Evolutionary conservation across 2,888 invertebrate species (phyloP).

Genomic region (Hypsopygia costalis): DNA sequence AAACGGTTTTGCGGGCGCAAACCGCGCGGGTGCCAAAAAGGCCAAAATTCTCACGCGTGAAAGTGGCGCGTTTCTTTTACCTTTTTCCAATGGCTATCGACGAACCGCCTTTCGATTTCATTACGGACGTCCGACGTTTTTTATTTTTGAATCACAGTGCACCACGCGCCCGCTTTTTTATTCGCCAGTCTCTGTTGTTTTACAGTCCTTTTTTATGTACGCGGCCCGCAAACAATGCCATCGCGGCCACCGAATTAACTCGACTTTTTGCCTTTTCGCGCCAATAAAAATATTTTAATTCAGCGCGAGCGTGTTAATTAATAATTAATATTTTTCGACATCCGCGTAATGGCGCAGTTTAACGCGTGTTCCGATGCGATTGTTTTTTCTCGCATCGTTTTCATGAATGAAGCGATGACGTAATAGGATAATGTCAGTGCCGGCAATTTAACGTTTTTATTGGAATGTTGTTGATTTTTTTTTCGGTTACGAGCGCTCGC

Average conservation of each 20-base stretch:
- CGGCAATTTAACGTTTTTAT: slow-evolving; percentile 78
- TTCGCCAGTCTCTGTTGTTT: slow-evolving; percentile 65
- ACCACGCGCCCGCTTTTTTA: slow-evolving; percentile 63
- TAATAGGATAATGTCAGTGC: slow-evolving; percentile 78
- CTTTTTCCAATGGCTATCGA: slow-evolving; percentile 77
- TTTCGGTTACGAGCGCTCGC: slow-evolving; percentile 57
- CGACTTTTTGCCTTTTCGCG: slow-evolving; percentile 73
- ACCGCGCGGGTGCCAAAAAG: slow-evolving; percentile 55
- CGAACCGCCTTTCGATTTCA: slow-evolving; percentile 81
- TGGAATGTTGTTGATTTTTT: slow-evolving; percentile 69
- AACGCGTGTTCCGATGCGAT: slow-evolving; percentile 74
- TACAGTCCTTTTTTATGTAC: slow-evolving; percentile 64
- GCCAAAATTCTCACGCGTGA: slow-evolving; percentile 77
- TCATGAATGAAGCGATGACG: slow-evolving; percentile 79
- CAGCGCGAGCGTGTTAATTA: slow-evolving; percentile 69
- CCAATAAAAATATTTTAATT: slow-evolving; percentile 80
- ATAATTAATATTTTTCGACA: slow-evolving; percentile 78
- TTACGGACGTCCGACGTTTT: slow-evolving; percentile 76
- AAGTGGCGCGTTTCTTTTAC: slow-evolving; percentile 73
- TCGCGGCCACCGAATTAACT: slow-evolving; percentile 76
- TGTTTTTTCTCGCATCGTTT: slow-evolving; percentile 72
- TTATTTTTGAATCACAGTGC: slow-evolving; percentile 78
- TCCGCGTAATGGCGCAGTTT: slow-evolving; percentile 68
- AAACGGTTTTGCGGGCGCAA: slow-evolving; percentile 25
- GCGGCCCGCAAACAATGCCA: slow-evolving; percentile 77